Evolutionary conservation across 2,888 invertebrate species (phyloP).

Genomic region (Mimas tiliae): DNA sequence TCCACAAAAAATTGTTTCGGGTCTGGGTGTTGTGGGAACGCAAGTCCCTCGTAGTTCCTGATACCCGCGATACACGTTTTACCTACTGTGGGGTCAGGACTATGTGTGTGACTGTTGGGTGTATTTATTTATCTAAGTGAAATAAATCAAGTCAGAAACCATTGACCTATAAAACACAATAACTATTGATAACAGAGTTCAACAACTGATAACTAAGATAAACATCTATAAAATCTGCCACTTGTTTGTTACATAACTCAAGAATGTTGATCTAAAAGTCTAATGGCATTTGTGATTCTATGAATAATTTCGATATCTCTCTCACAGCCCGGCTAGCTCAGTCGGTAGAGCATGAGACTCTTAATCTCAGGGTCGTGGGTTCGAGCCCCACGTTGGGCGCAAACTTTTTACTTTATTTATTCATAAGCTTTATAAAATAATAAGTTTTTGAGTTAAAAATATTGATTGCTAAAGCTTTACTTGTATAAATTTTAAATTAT

Average conservation of each 20-base stretch:
- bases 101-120: too few species aligned
- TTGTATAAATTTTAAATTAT: too few species aligned
- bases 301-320: fast-evolving
- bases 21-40: too few species aligned
- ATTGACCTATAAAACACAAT: too few species aligned
- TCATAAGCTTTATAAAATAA: neutral
- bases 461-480: too few species aligned
- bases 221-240: neutral
- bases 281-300: neutral
- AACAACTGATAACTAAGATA: neutral
- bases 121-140: too few species aligned
- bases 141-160: too few species aligned
- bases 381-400: constrained; percentile 86
- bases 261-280: neutral
- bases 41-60: too few species aligned
- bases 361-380: constrained; percentile 86
- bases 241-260: neutral
- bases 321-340: constrained; percentile 73
- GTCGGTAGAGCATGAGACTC: constrained; percentile 84
- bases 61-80: too few species aligned
- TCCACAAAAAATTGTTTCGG: too few species aligned
- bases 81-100: too few species aligned
- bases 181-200: neutral
- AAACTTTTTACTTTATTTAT: constrained; percentile 43
- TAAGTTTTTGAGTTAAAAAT: too few species aligned